phyloP scores from a whole-genome alignment of 2,113 vertebrate genomes.

The Larimichthys polyactis region DNA sequence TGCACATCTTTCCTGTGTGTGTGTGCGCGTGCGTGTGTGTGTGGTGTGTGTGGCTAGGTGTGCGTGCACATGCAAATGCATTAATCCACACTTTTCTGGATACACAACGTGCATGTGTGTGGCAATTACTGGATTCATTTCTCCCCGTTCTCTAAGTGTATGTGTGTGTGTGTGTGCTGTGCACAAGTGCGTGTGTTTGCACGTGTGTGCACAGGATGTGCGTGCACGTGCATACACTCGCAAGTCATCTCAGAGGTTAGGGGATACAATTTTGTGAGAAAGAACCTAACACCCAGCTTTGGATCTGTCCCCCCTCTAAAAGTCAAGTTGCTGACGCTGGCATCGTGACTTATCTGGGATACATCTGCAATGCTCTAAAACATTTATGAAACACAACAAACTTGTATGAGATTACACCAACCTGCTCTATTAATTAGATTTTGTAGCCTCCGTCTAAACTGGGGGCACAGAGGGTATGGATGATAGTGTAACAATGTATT shows the following conservation, averaged over 20 bases:
- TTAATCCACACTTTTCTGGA: constrained; percentile 16
- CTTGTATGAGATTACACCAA: constrained; percentile 53
- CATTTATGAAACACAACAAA: constrained; percentile 69
- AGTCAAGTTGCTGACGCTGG: constrained; percentile 66
- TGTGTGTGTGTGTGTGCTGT: neutral
- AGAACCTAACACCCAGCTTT: constrained; percentile 52
- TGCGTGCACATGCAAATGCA: constrained; percentile 15
- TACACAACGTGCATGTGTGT: neutral
- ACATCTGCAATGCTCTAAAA: constrained; percentile 67
- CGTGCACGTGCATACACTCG: constrained; percentile 11
- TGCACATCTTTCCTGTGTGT: constrained; percentile 54
- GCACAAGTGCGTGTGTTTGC: neutral
- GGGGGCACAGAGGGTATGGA: neutral
- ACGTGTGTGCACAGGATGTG: neutral
- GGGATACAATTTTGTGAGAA: constrained; percentile 53
- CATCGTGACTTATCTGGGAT: constrained; percentile 64
- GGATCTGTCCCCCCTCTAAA: constrained; percentile 47
- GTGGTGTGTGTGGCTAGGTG: neutral
- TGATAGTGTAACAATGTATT: neutral
- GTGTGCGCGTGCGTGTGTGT: constrained; percentile 27
- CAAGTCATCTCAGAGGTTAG: constrained; percentile 47
- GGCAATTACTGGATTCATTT: constrained; percentile 14
- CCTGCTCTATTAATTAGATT: constrained; percentile 37
- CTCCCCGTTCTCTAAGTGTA: constrained; percentile 1
- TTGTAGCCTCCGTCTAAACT: constrained; percentile 7